phyloP scores from a whole-genome alignment of 2,888 invertebrate species.

The Pseudococcus longispinus region DNA sequence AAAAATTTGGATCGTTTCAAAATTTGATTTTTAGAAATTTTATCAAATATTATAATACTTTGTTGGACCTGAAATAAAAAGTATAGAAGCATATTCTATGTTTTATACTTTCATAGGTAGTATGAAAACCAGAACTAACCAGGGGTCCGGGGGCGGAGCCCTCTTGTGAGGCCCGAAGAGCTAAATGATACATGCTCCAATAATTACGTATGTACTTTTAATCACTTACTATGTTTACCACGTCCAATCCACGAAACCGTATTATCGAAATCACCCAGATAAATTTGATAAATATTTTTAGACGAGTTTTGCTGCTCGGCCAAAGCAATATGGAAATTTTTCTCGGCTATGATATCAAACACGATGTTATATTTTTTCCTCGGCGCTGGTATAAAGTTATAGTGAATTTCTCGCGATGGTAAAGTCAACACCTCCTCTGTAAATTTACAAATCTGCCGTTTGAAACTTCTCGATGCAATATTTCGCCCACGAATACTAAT shows the following conservation, averaged over 20 bases:
- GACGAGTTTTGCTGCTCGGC: slow-evolving; percentile 67
- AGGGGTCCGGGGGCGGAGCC: too few species aligned
- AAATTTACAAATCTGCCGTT: slow-evolving; percentile 59
- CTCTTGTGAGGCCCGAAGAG: too few species aligned
- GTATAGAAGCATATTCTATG: too few species aligned
- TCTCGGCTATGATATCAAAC: slow-evolving; percentile 68
- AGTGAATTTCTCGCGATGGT: slow-evolving; percentile 70
- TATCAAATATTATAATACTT: too few species aligned
- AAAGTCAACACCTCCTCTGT: slow-evolving; percentile 72
- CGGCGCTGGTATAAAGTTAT: slow-evolving; percentile 72
- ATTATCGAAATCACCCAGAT: slow-evolving; percentile 69
- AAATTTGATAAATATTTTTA: slow-evolving; percentile 71
- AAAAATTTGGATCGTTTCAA: too few species aligned
- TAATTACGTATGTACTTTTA: too few species aligned
- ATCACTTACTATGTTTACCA: slow-evolving; percentile 70
- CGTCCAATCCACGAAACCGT: slow-evolving; percentile 70
- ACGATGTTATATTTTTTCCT: slow-evolving; percentile 71
- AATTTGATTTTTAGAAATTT: too few species aligned
- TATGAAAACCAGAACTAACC: too few species aligned
- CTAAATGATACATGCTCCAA: too few species aligned
- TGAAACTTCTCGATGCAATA: neutral
- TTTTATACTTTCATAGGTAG: too few species aligned
- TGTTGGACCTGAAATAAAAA: too few species aligned
- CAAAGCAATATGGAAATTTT: slow-evolving; percentile 69
- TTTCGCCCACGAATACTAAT: neutral